Base-by-base conservation (phyloP, 2,888 invertebrate genomes). In the Drosophila kambysellisi region DNA sequence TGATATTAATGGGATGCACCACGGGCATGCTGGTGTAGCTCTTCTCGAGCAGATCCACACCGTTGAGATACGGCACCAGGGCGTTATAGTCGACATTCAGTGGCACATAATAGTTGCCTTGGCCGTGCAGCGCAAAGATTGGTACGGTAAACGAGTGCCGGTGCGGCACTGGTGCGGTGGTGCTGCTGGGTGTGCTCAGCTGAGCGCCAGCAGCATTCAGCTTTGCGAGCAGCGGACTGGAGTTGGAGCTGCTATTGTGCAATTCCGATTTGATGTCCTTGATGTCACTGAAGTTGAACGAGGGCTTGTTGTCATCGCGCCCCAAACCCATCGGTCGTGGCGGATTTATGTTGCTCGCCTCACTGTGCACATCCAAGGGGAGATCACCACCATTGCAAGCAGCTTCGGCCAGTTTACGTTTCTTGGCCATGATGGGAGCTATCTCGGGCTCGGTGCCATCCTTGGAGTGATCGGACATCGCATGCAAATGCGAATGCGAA, bases 41-140 rank as follows among this genome's bases (percentile, higher is more conserved):
- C 77, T 93, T 93, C 83, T 95, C 95, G 67, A 95, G 92, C 75
- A 94, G 93, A 93, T 95, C 94, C 86, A 94, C 94, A 6, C 95
- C 94, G 56, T 95, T 95, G 32, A 97, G 93, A 90, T 95, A 96
- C 1, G 97, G 96, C 90, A 96, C 93, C 60, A 98, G 92, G 43
- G 96, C 94, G 58, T 96, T 94, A 87, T 96, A 95, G 83, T 97
- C 97, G 61, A 98, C 94, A 76, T 96, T 96, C 71, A 98, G 93
- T 1, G 98, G 98, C 63, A 98, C 95, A 94, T 98, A 98, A 93
- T 96, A 98, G 56, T 96, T 95, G 48, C 98, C 98, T 76, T 96
- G 95, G n/a, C 97, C 95, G 92, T 98, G 98, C 43, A 98, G 94
- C 4, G 97, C 98, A 93, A 98, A 98, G 46, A 98, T 96, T 0